phyloP scores from a whole-genome alignment of 2,113 vertebrate species.

The Pycnonotus jocosus region DNA sequence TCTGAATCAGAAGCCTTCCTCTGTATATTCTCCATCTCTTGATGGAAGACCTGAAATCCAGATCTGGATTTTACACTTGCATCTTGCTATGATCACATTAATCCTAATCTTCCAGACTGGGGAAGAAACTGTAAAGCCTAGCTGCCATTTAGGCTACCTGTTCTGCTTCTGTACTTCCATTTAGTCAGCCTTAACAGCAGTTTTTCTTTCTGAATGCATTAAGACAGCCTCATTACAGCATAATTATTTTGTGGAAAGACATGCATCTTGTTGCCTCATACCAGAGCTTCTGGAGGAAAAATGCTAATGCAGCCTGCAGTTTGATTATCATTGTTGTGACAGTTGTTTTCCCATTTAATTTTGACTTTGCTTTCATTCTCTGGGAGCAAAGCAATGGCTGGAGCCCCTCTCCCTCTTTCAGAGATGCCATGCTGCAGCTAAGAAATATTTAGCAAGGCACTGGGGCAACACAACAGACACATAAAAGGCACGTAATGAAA shows the following conservation, averaged over 20 bases:
- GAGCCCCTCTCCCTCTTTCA: background rate
- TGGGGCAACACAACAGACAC: background rate
- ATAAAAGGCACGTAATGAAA: background rate
- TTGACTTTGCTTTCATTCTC: background rate
- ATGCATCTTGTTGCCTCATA: background rate
- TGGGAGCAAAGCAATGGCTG: background rate
- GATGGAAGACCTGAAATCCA: background rate
- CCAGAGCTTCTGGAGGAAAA: background rate
- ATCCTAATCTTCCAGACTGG: background rate
- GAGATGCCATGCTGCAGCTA: background rate
- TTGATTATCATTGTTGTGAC: background rate
- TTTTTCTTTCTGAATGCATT: background rate
- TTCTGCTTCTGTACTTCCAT: background rate
- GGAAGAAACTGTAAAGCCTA: background rate
- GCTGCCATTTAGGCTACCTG: background rate
- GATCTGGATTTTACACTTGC: background rate
- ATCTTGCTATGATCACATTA: background rate
- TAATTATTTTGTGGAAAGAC: background rate
- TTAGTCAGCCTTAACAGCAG: background rate
- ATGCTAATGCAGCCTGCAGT: background rate
- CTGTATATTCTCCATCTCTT: background rate
- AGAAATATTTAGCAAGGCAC: background rate
- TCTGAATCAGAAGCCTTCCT: background rate
- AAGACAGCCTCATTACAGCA: background rate
- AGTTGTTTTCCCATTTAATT: background rate